A percentile compares a stretch with the other conserved stretches of the same genome.
phyloP scores from a whole-genome alignment of 2,797 vertebrate genomes.

The Sphenodon punctatus region DNA sequence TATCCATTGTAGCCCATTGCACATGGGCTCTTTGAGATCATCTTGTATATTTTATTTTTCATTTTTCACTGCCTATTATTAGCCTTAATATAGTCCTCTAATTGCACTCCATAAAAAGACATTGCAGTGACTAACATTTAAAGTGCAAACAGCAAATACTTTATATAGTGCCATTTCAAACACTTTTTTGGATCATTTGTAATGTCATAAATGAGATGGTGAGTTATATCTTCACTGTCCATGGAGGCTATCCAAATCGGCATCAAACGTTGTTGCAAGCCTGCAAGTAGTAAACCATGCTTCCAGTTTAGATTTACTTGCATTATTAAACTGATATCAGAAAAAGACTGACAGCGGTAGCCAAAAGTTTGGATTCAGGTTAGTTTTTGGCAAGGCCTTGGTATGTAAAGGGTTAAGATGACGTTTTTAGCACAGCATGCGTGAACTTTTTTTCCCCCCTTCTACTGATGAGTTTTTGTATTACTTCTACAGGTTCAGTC shows the following conservation, averaged over 20 bases:
- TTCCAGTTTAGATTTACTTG: slow-evolving; percentile 7
- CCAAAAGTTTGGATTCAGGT: background rate
- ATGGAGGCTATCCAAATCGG: background rate
- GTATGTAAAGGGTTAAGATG: background rate
- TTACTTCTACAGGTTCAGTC: slow-evolving; percentile 84
- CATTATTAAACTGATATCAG: background rate
- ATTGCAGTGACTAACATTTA: slow-evolving; percentile 2
- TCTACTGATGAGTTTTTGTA: background rate
- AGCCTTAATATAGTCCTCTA: slow-evolving; percentile 24
- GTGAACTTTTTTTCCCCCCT: background rate
- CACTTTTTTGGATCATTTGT: background rate
- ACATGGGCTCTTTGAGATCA: background rate
- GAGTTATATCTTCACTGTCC: background rate
- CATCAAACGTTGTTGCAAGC: background rate
- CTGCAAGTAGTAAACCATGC: background rate
- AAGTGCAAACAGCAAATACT: background rate
- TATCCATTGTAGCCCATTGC: no score
- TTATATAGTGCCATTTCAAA: background rate
- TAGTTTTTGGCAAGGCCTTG: background rate
- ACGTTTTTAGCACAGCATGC: background rate
- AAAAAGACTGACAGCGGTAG: background rate
- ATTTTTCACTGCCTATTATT: background rate
- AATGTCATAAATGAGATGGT: background rate
- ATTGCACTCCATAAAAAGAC: background rate
- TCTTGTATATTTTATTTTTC: background rate